Conservation (phyloP, 2,888 invertebrate genomes). For the Invenusta paracnida region DNA sequence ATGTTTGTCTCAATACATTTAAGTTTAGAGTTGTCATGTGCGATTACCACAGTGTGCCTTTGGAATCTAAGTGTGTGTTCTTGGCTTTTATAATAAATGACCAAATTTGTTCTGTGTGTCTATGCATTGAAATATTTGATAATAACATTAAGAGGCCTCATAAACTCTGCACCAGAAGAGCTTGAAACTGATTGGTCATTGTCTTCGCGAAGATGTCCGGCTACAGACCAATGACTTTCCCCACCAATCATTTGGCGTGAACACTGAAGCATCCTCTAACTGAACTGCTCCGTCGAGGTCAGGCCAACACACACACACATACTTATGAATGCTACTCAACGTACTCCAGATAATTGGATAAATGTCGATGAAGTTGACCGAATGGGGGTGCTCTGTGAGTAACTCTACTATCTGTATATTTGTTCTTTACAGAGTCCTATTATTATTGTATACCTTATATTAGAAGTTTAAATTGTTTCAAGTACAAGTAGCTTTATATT, state of each 20-base stretch:
- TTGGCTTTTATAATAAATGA: too few species aligned
- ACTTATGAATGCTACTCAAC: not conserved
- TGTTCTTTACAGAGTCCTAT: too few species aligned
- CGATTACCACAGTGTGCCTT: too few species aligned
- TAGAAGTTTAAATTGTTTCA: too few species aligned
- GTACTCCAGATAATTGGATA: not conserved
- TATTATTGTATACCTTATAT: too few species aligned
- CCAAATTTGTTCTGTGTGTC: too few species aligned
- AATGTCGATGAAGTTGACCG: not conserved
- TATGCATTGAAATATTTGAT: too few species aligned
- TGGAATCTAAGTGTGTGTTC: too few species aligned
- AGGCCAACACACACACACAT: not conserved
- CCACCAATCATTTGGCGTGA: not conserved
- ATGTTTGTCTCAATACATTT: too few species aligned
- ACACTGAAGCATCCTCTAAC: not conserved
- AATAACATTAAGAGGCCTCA: too few species aligned
- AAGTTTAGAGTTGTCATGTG: too few species aligned
- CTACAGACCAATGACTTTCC: not conserved
- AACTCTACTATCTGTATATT: not conserved
- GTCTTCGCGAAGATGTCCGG: not conserved
- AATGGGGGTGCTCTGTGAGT: not conserved
- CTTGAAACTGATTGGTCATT: not conserved
- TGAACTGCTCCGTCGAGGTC: not conserved
- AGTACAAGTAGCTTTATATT: too few species aligned
- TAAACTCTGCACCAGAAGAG: not conserved